phyloP scores from a whole-genome alignment of 2,888 invertebrate species.

The Eilema sororculum region DNA sequence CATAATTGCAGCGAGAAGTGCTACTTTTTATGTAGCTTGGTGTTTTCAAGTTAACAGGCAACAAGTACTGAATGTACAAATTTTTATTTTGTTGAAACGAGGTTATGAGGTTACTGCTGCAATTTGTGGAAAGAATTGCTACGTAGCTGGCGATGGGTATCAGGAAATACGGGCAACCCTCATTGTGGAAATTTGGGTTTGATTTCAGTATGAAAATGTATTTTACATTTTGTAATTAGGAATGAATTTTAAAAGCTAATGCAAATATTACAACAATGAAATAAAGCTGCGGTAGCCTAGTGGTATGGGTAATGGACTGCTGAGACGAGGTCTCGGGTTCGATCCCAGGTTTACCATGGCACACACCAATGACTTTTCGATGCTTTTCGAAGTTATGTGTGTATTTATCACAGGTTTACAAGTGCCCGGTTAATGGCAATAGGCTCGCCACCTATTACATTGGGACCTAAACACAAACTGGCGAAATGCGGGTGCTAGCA shows the following conservation, averaged over 20 bases:
- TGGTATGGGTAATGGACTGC: too few species aligned
- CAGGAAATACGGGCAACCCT: conserved; percentile 9
- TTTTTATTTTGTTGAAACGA: conserved; percentile 21
- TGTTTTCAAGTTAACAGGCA: conserved; percentile 24
- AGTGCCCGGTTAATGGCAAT: too few species aligned
- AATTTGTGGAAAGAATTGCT: conserved; percentile 9
- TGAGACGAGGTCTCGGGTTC: too few species aligned
- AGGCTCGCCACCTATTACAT: too few species aligned
- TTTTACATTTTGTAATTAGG: background rate
- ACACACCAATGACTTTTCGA: too few species aligned
- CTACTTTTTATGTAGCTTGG: conserved; percentile 38
- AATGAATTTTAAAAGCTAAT: background rate
- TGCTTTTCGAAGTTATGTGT: too few species aligned
- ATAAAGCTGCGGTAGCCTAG: too few species aligned
- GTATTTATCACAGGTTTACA: too few species aligned
- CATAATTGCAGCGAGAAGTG: conserved; percentile 38
- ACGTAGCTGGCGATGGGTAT: conserved; percentile 13
- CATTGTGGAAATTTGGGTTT: background rate
- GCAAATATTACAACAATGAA: too few species aligned
- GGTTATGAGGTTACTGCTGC: conserved; percentile 22
- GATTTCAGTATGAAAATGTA: background rate
- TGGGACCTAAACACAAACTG: too few species aligned
- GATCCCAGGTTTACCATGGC: too few species aligned
- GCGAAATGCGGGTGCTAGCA: too few species aligned
- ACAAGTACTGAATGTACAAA: conserved; percentile 20